A percentile compares a stretch with the other conserved stretches of the same genome.
phyloP scores from a whole-genome alignment of 1,140 invertebrate genomes.

The Teleopsis dalmanni region DNA sequence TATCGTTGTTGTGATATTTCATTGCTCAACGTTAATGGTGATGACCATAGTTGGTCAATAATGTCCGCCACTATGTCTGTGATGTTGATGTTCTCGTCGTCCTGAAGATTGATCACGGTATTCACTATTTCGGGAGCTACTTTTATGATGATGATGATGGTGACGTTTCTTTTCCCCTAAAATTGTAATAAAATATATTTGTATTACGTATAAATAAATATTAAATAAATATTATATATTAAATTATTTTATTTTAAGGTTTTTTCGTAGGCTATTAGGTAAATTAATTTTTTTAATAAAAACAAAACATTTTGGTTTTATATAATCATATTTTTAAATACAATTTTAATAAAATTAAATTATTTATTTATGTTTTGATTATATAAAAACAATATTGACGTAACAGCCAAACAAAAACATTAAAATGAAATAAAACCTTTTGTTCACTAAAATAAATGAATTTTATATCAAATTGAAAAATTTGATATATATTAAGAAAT shows the following conservation, averaged over 20 bases:
- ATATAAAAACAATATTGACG: too few relatives aligned
- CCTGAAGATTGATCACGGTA: constrained; percentile 39
- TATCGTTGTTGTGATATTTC: constrained; percentile 6
- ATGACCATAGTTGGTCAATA: constrained; percentile 45
- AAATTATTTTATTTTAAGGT: too few relatives aligned
- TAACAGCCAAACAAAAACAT: too few relatives aligned
- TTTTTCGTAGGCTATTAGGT: too few relatives aligned
- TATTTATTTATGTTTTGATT: too few relatives aligned
- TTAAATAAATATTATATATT: neutral
- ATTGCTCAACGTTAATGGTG: constrained; percentile 42
- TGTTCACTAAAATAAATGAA: constrained; percentile 32
- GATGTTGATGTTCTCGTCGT: constrained; percentile 39
- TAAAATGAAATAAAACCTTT: too few relatives aligned
- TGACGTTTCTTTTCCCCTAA: constrained; percentile 67
- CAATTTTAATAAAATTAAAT: too few relatives aligned
- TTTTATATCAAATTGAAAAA: too few relatives aligned
- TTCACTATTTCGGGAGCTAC: constrained; percentile 40
- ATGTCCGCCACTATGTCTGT: constrained; percentile 39
- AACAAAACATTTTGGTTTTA: too few relatives aligned
- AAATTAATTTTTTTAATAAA: too few relatives aligned
- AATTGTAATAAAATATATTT: constrained; percentile 4
- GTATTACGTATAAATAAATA: neutral
- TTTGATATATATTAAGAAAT: too few relatives aligned
- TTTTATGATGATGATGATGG: constrained; percentile 77
- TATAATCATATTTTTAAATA: too few relatives aligned